Evolutionary conservation across 2,888 invertebrate genomes (phyloP).

Genomic region (Craniophora ligustri): DNA sequence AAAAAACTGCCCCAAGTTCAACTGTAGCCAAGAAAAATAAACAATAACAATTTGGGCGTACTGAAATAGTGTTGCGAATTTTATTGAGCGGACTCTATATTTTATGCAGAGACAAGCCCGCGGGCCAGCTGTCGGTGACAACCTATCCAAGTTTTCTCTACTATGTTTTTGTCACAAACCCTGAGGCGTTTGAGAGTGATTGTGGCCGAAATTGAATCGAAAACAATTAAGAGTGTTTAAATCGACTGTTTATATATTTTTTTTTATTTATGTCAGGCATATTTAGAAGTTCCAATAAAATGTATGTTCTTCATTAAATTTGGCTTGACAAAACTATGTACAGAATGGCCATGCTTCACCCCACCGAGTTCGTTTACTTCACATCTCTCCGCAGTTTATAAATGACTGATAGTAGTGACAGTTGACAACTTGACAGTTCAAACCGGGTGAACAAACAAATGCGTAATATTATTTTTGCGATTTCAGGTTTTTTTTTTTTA

Average conservation of each 20-base stretch:
- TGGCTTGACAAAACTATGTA: no score
- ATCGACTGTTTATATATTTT: slow-evolving; percentile 14
- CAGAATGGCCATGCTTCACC: no score
- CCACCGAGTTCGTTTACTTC: no score
- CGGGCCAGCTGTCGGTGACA: slow-evolving; percentile 40
- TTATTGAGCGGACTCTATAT: slow-evolving; percentile 42
- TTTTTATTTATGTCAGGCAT: slow-evolving; percentile 7
- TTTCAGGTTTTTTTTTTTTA: no score
- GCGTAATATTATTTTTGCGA: no score
- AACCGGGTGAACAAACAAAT: no score
- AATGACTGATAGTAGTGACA: no score
- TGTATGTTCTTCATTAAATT: no score
- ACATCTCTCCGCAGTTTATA: no score
- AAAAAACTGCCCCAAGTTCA: slow-evolving; percentile 13
- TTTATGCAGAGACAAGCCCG: slow-evolving; percentile 45
- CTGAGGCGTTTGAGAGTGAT: slow-evolving; percentile 39
- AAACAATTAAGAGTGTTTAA: slow-evolving; percentile 35
- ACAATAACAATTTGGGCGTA: slow-evolving; percentile 30
- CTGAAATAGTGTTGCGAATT: slow-evolving; percentile 27
- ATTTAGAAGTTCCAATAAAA: no score
- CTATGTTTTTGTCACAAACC: slow-evolving; percentile 42
- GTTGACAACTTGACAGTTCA: no score
- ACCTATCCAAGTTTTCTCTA: slow-evolving; percentile 20
- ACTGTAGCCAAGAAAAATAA: slow-evolving; percentile 21
- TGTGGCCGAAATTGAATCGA: slow-evolving; percentile 34